Conservation (phyloP, 2,888 invertebrate genomes). For the Apamea epomidion region DNA sequence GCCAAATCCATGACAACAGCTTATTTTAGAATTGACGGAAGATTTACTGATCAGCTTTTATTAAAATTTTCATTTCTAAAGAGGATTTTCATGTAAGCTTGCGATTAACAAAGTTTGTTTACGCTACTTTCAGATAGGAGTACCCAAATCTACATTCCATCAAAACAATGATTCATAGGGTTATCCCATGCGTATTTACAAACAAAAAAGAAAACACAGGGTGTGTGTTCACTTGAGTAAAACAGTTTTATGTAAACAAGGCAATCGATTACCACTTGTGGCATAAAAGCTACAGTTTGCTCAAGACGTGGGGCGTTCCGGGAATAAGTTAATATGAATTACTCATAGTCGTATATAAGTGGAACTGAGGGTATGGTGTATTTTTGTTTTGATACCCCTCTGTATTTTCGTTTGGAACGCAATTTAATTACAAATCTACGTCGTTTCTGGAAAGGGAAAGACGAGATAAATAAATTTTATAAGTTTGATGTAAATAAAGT, state of each 20-base stretch:
- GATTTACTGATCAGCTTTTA: neutral
- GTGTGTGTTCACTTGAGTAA: conserved; percentile 38
- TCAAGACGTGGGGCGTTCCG: conserved; percentile 20
- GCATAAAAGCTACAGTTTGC: conserved; percentile 29
- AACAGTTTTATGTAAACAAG: conserved; percentile 53
- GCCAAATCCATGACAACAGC: neutral
- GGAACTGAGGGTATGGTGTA: conserved; percentile 8
- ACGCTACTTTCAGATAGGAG: neutral
- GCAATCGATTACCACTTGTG: conserved; percentile 22
- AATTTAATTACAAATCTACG: conserved; percentile 20
- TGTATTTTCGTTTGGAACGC: conserved; percentile 15
- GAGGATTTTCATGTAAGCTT: conserved; percentile 19
- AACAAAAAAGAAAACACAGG: conserved; percentile 25
- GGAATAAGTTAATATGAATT: conserved; percentile 15
- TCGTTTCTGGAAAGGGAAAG: neutral
- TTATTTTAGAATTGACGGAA: neutral
- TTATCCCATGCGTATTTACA: conserved; percentile 28
- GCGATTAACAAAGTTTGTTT: conserved; percentile 4
- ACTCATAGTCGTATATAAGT: neutral
- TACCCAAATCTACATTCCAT: conserved; percentile 19
- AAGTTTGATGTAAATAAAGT: conserved; percentile 5
- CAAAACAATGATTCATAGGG: conserved; percentile 39
- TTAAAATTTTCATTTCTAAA: neutral
- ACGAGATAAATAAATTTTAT: neutral
- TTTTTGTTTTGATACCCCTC: conserved; percentile 19